Conservation (phyloP, 2,888 invertebrate genomes). For the Gymnoscelis rufifasciata region DNA sequence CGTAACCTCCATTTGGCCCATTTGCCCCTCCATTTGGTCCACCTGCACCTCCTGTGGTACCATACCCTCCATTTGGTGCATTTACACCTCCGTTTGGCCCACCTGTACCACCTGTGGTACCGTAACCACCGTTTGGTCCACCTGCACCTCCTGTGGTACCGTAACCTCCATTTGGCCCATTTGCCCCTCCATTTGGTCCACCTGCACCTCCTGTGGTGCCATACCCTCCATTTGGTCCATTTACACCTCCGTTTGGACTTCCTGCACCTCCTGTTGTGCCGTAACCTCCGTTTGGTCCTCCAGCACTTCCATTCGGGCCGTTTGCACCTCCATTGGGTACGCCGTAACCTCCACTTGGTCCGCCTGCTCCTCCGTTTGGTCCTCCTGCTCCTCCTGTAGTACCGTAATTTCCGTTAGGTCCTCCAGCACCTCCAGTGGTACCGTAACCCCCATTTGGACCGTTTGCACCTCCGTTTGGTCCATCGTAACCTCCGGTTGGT, state of each 20-base stretch:
- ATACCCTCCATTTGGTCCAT: constrained; percentile 2
- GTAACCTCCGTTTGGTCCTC: constrained; percentile 6
- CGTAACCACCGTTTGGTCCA: constrained; percentile 13
- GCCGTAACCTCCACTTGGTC: constrained; percentile 3
- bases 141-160: constrained; percentile 3
- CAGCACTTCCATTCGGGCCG: constrained; percentile 1
- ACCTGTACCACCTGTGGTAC: constrained; percentile 7
- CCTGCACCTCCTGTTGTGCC: constrained; percentile 3
- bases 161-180: constrained; percentile 8
- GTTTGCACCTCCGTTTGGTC: neutral
- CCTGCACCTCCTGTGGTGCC: constrained; percentile 1
- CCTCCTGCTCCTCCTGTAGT: constrained; percentile 6
- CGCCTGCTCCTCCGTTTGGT: constrained; percentile 5
- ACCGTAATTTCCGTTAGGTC: constrained; percentile 2
- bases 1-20: constrained; percentile 6
- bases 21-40: constrained; percentile 5
- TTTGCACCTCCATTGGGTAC: constrained; percentile 13
- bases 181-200: constrained; percentile 8
- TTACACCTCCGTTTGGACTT: neutral
- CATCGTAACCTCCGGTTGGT: neutral
- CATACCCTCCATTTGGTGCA: constrained; percentile 9
- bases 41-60: constrained; percentile 1
- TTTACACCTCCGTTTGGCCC: constrained; percentile 6
- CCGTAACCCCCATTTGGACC: neutral
- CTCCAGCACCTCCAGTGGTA: constrained; percentile 1